Base-by-base conservation (phyloP, 2,888 invertebrate genomes). In the Sarcophaga rosellei region DNA sequence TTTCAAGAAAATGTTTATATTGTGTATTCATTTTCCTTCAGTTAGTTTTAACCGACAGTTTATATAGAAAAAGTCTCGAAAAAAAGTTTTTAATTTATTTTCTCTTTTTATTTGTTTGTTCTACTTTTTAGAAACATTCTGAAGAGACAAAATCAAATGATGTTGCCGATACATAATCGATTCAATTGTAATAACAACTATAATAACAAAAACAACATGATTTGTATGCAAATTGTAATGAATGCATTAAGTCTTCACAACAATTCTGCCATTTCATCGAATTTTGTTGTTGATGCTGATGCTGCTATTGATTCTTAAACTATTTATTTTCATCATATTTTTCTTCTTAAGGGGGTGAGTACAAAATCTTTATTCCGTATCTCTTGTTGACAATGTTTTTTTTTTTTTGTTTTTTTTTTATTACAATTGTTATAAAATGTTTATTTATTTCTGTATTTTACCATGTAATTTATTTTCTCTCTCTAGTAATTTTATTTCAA, bases 221-320 rank as follows among this genome's bases (percentile, higher is more conserved):
- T 82, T 82, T 77, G 4, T 66, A 82, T 77, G 82, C 82, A 77
- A 77, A 82, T 82, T 59, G 15, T 65, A 59, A 82, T 21, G 35
- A 53, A 69, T 69, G 57, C 81, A 70, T 61, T 72, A 72, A 70
- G 63, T 70, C 70, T 23, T 79, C 17, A 17, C 53, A 12, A 53
- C 5, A 53, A 15, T 15, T 53, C 53, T 17, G 17, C 53, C 17
- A 17, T 15, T 15, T 53, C 53, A 53, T 15, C 70, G 53, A 53
- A 15, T 8, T 81, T 76, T 61, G n/a, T 57, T 53, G n/a, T 17
- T 25, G n/a, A 3, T 59, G 59, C 44, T 21, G 45, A 6, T 63
- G 65, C 12, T 70, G 62, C 23, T 76, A 53, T 21, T 53, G 12
- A 53, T 53, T 53, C 53, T 57, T n/a, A 59, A 53, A 77, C 61